These are phyloP conservation scores for Dicycla oo DNA, from an alignment of 2,888 invertebrate species.

Conservation along the genomic window DNA sequence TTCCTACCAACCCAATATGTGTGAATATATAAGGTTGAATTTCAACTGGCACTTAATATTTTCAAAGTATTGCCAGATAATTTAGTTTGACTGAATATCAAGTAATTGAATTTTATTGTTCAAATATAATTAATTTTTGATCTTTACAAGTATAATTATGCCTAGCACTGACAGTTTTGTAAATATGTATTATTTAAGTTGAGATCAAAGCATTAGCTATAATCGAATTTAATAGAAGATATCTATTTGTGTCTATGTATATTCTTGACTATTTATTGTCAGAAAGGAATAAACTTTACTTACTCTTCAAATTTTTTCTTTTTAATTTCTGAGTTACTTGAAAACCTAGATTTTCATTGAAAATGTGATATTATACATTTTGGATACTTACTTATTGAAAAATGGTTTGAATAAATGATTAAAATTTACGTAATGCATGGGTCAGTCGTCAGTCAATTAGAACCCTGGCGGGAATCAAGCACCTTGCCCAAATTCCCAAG, in stretches of 20 bases:
- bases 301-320: slow-evolving; percentile 9
- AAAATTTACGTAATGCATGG: slow-evolving; percentile 1
- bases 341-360: background rate
- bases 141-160: background rate
- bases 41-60: background rate
- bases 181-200: slow-evolving; percentile 46
- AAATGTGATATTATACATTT: background rate
- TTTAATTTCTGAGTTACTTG: slow-evolving; percentile 2
- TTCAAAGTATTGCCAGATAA: background rate
- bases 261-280: slow-evolving; percentile 50
- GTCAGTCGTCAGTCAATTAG: slow-evolving; percentile 14
- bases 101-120: slow-evolving; percentile 15
- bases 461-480: slow-evolving; percentile 2
- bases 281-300: slow-evolving; percentile 37
- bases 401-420: background rate
- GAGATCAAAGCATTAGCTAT: slow-evolving; percentile 26
- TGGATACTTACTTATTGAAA: background rate
- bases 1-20: too few species aligned
- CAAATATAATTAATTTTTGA: background rate
- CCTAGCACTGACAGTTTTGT: slow-evolving; percentile 26
- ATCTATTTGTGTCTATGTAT: slow-evolving; percentile 34
- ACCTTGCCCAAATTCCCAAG: slow-evolving; percentile 51
- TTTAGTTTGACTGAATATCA: background rate
- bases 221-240: slow-evolving; percentile 25
- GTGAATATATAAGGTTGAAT: background rate